Evolutionary conservation across 2,888 invertebrate genomes (phyloP).

Genomic region (Drosophila siamana): DNA sequence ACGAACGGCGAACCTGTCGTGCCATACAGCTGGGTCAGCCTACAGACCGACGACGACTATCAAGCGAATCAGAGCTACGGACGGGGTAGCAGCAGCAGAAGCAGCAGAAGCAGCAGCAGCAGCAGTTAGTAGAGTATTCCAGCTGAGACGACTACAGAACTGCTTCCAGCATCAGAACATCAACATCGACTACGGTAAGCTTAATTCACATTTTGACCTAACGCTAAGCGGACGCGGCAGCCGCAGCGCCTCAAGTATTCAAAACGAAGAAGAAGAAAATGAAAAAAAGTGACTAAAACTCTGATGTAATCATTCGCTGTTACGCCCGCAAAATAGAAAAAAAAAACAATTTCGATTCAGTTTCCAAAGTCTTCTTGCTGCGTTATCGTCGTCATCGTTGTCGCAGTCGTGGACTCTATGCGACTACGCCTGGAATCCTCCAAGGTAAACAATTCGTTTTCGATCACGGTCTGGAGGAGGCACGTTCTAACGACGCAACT

Average conservation of each 20-base stretch:
- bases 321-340: constrained; percentile 58
- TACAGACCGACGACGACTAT: constrained; percentile 72
- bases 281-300: constrained; percentile 68
- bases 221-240: constrained; percentile 41
- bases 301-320: constrained; percentile 76
- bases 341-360: constrained; percentile 18
- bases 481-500: background rate
- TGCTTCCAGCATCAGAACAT: constrained; percentile 37
- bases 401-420: constrained; percentile 8
- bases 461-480: constrained; percentile 36
- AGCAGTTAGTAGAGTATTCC: constrained; percentile 27
- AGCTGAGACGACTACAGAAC: constrained; percentile 17
- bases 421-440: constrained; percentile 23
- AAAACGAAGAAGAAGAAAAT: constrained; percentile 3
- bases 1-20: constrained; percentile 4
- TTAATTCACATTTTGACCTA: constrained; percentile 47
- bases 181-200: constrained; percentile 67
- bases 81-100: constrained; percentile 15
- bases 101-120: constrained; percentile 13
- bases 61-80: constrained; percentile 46
- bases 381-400: background rate
- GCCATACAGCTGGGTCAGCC: constrained; percentile 31
- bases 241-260: constrained; percentile 6
- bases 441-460: constrained; percentile 36
- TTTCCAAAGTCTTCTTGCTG: constrained; percentile 1